Evolutionary conservation across 2,888 invertebrate genomes (phyloP), one percentile per base, ranked within the genome.

Genomic region (Caenorhabditis japonica): DNA sequence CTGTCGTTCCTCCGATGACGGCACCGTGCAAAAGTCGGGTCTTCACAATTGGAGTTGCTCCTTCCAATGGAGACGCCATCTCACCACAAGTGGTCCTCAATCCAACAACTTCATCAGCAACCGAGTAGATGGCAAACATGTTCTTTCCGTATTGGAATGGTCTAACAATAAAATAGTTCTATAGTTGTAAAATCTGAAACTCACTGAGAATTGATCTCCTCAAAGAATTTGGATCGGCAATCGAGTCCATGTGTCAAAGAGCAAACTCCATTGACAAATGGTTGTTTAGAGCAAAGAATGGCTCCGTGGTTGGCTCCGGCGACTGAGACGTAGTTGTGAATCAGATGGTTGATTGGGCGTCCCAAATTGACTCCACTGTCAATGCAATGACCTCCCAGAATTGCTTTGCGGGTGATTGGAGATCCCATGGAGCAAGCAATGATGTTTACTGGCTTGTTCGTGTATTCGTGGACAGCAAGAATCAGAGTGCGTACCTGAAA

Each of bases 381-480:
- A 2, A 74, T 55, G 39, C 74, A 74, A 19, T 66, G 68, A 1
- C 74, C 74, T n/a, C 74, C 74, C 15, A 74, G 38, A 23, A 74
- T 74, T 1, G 74, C 74, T 21, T 78, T 78, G 8, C 78, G 36
- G 17, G 71, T 71, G 43, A 78, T 78, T 7, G 78, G 76, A 8
- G 76, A 76, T 30, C 78, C 78, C 78, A 78, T 78, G 7, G 78
- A 78, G 60, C 52, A 73, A 1, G 74, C 78, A 19, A 78, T 44
- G 23, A 78, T 69, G 60, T 78, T 75, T 3, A 78, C 74, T 25
- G 27, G 73, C 34, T 72, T 76, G 19, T 68, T 43, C 3, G 78
- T 75, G 60, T 78, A 78, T 13, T 74, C 69, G 38, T 78, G 71
- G 34, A 78, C 78, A 4, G 78, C 73, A 10, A 74, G 64, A 27